Evolutionary conservation across 2,113 vertebrate species (phyloP).

Genomic region (Anhinga rufa): DNA sequence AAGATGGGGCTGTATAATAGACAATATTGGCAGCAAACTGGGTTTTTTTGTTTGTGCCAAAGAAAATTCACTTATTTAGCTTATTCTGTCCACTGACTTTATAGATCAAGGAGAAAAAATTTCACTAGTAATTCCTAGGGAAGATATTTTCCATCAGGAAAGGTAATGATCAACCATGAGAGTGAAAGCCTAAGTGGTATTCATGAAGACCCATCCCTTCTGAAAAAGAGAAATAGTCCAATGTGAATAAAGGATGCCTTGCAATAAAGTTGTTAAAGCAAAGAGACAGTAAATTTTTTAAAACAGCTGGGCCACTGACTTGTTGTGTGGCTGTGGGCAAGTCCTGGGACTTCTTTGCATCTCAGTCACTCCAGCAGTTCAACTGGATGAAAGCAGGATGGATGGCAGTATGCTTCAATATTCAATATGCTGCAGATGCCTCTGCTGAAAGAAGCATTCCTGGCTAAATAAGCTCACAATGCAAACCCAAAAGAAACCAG

Average conservation of each 20-base stretch:
- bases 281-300: neutral
- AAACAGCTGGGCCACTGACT: neutral
- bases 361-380: neutral
- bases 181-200: neutral
- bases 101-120: neutral
- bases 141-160: neutral
- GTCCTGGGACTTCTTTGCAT: neutral
- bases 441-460: slow-evolving; percentile 10
- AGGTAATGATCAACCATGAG: neutral
- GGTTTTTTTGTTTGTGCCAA: neutral
- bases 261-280: neutral
- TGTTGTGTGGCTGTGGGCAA: neutral
- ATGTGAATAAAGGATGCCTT: neutral
- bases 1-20: neutral
- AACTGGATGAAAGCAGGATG: slow-evolving; percentile 24
- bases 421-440: slow-evolving; percentile 42
- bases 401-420: neutral
- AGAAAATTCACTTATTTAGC: neutral
- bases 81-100: neutral
- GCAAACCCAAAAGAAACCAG: neutral
- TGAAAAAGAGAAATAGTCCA: neutral
- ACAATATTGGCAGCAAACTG: neutral
- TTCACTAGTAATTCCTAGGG: neutral
- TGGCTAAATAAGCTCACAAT: slow-evolving; percentile 15
- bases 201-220: neutral